These are phyloP conservation scores for Tillus elongatus DNA, from an alignment of 2,888 invertebrate species.

Conservation along the genomic window DNA sequence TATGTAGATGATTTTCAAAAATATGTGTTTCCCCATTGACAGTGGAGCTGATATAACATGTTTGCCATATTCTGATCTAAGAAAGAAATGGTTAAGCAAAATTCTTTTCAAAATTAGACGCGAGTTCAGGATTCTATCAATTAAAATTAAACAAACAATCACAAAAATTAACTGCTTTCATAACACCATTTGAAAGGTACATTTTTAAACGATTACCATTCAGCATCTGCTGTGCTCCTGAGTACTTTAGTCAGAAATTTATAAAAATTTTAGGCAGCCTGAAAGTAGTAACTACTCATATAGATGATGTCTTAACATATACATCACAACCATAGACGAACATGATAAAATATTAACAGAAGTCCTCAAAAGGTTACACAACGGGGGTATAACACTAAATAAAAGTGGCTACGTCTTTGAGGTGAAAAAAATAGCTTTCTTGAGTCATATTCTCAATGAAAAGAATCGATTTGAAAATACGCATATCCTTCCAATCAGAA, in stretches of 20 bases:
- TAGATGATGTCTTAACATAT: too few species aligned
- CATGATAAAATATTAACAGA: background rate
- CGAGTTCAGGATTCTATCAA: constrained; percentile 29
- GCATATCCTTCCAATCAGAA: too few species aligned
- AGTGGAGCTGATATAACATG: too few species aligned
- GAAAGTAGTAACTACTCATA: too few species aligned
- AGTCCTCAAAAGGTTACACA: background rate
- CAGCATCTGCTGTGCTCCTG: too few species aligned
- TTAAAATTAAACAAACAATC: constrained; percentile 24
- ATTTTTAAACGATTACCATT: constrained; percentile 31
- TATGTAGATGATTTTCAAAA: too few species aligned
- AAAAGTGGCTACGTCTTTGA: background rate
- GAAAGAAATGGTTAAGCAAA: constrained; percentile 17
- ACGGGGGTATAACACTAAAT: constrained; percentile 1
- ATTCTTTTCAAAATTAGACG: constrained; percentile 27
- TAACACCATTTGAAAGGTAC: constrained; percentile 28
- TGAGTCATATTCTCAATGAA: too few species aligned
- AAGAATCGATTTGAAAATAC: too few species aligned
- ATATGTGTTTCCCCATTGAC: too few species aligned
- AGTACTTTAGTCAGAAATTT: too few species aligned
- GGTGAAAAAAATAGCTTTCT: background rate
- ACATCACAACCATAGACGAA: constrained; percentile 1
- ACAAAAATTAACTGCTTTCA: constrained; percentile 27
- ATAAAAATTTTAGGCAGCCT: too few species aligned
- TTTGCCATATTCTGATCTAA: too few species aligned